Base-by-base conservation (phyloP, 2,888 invertebrate species). In the Patella pellucida region DNA sequence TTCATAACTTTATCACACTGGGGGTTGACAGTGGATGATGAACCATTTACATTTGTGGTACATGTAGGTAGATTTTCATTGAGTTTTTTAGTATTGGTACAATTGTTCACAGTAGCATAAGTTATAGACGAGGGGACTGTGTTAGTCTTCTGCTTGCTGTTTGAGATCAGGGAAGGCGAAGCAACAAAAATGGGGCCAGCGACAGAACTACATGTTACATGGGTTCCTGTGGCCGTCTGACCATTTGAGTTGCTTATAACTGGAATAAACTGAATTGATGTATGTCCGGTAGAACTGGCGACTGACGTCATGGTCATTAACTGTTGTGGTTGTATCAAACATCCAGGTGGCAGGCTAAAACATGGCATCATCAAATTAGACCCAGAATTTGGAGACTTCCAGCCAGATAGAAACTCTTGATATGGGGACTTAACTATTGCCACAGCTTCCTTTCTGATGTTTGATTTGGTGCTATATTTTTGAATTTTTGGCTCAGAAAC, bases 1-100 rank as follows among this genome's bases (percentile, higher is more conserved):
- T 82, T 79, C 67, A 81, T 79, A 19, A 74, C 76, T 67, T 79
- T 78, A 70, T 79, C 81, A 7, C 77, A 76, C 52, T 74, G 69
- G 16, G 75, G 68, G 52, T 75, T 75, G 69, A 75, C 67, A 31
- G 52, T 16, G 62, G 71, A 52, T 54, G 50, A 19, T 12, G 50
- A 50, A 27, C 69, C 15, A n/a, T 16, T 72, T 23, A 54, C 50
- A 50, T 15, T 54, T 19, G 19, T n/a, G 19, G 16, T 56, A n/a
- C n/a, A n/a, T n/a, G n/a, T n/a, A 41, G 41, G 15, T 12, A 23
- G 52, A 41, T 27, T 16, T 7, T 52, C 41, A 23, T 14, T 41
- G 54, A n/a, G 14, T 54, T 15, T 72, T 52, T n/a, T 56, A 62
- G 54, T 50, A 12, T 62, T 11, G 23, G 23, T 62, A 12, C 23